Conservation (phyloP, 2,888 invertebrate genomes). For the Lissocephala sabroskyi region DNA sequence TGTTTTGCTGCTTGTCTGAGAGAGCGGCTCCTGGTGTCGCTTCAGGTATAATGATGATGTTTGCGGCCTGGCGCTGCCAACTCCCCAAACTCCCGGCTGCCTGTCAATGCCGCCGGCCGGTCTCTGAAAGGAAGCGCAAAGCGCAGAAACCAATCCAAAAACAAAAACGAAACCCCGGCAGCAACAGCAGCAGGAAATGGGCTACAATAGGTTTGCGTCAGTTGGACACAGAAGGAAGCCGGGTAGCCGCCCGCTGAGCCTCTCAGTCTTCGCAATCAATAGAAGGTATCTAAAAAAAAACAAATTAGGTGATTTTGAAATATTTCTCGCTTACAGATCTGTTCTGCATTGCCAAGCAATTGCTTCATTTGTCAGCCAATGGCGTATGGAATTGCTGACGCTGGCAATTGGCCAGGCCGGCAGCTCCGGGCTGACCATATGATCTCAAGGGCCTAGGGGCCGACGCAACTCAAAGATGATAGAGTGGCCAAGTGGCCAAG, state of each 20-base stretch:
- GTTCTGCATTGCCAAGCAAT: no score
- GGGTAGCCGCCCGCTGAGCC: no score
- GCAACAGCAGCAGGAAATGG: constrained; percentile 47
- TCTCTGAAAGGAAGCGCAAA: constrained; percentile 10
- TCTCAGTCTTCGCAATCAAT: no score
- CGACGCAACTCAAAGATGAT: constrained; percentile 1
- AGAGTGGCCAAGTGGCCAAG: constrained; percentile 27
- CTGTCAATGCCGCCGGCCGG: constrained; percentile 10
- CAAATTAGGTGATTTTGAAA: no score
- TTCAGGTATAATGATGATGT: constrained; percentile 56
- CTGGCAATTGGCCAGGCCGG: constrained; percentile 18
- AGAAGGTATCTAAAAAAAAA: no score
- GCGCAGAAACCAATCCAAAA: not conserved
- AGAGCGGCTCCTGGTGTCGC: constrained; percentile 15
- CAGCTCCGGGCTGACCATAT: no score
- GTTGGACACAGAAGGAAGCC: no score
- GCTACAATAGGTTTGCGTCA: constrained; percentile 42
- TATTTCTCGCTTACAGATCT: no score
- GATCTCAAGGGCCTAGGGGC: no score
- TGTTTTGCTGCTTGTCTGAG: constrained; percentile 9
- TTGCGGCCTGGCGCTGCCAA: constrained; percentile 25
- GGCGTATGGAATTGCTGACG: constrained; percentile 58
- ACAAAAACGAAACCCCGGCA: not conserved
- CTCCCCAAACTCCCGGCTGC: constrained; percentile 26
- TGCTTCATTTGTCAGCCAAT: constrained; percentile 48